Base-by-base conservation (phyloP, 2,888 invertebrate genomes). In the Apodemia hepburni region DNA sequence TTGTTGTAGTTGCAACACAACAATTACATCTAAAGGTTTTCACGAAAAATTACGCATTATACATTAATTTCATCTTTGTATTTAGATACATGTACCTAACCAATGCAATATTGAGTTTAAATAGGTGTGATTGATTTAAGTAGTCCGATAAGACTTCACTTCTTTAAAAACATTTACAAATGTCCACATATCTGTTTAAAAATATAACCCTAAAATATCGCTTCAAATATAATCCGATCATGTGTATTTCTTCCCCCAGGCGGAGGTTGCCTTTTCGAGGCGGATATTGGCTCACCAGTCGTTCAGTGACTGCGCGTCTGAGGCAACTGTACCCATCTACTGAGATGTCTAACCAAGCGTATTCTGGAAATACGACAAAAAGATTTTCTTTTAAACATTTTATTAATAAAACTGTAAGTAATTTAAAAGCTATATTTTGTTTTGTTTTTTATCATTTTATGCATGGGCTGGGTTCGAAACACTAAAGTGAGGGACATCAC, bases 271-370 rank as follows among this genome's bases (percentile, higher is more conserved):
- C 11, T n/a, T 27, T 57, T 61, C 61, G 57, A 38, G 61, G 11
- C 57, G 61, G 61, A 61, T 61, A 61, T 61, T 57, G 61, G 61
- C 57, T 57, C 61, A 58, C 57, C 61, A 42, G 54, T 54, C 54
- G 54, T 27, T 54, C 54, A 27, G 27, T 54, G 27, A 54, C 54
- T 54, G 54, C 22, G 54, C 22, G 54, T 54, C 54, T 54, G 22
- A 12, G 27, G 54, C 54, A 8, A 57, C 27, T 57, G 54, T 57
- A 57, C n/a, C 54, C 27, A 57, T 54, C 54, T 6, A 22, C 29
- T 57, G 54, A 57, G 54, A 57, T 57, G 54, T 15, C 54, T 27
- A 57, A 57, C 54, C 54, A 29, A 29, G 54, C 54, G 54, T 57
- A 12, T 7, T n/a, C 29, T 29, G 8, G 29, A 54, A 54, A 54